Evolutionary conservation across 2,113 vertebrate species (phyloP).

Genomic region (Capreolus pygargus): DNA sequence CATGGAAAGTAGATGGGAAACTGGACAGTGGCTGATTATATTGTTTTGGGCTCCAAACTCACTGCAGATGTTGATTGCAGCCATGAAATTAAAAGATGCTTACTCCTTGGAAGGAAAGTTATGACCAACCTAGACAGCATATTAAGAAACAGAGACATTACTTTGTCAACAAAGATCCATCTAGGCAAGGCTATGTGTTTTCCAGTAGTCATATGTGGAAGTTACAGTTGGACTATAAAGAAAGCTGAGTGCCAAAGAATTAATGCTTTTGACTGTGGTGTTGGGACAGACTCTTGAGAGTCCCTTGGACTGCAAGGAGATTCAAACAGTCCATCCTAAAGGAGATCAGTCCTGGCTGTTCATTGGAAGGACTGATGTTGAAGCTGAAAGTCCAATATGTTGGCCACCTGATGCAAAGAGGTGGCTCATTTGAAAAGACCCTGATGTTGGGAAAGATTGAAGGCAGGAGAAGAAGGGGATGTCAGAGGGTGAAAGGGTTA

Average conservation of each 20-base stretch:
- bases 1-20: not conserved
- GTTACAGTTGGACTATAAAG: not conserved
- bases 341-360: not conserved
- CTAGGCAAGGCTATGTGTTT: not conserved
- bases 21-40: not conserved
- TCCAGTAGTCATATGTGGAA: not conserved
- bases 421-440: not conserved
- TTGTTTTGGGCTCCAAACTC: not conserved
- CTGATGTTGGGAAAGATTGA: not conserved
- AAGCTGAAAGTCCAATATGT: not conserved
- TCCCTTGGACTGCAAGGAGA: not conserved
- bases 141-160: not conserved
- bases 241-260: not conserved
- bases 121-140: not conserved
- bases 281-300: not conserved
- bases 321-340: not conserved
- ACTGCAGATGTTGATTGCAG: not conserved
- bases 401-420: fast-evolving
- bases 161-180: not conserved
- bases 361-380: not conserved
- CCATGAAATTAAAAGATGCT: not conserved
- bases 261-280: not conserved
- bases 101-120: not conserved
- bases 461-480: not conserved
- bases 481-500: not conserved